Percentiles rank a stretch among this genome's conserved stretches.
These are phyloP conservation scores for Crossaster papposus DNA, from an alignment of 53 echinoderm and acorn worm genomes.

Conservation along the genomic window DNA sequence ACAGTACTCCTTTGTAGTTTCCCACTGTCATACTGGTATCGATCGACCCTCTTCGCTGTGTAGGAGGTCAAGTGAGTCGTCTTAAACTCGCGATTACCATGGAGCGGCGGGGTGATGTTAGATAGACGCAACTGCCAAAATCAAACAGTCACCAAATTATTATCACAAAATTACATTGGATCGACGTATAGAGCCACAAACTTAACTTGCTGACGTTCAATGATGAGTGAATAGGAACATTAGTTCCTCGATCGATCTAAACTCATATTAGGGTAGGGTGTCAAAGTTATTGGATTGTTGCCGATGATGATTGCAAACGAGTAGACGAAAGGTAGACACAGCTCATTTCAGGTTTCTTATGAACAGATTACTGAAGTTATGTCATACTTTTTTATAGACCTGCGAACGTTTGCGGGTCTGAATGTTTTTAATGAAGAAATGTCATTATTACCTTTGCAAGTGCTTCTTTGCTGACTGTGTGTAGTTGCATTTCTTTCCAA, in stretches of 20 bases:
- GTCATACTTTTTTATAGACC: too few species aligned
- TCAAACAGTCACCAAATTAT: too few species aligned
- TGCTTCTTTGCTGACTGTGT: slow-evolving; percentile 67
- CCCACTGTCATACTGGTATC: slow-evolving; percentile 83
- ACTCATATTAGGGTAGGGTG: too few species aligned
- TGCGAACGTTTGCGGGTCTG: too few species aligned
- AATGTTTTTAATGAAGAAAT: too few species aligned
- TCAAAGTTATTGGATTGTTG: too few species aligned
- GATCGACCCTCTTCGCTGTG: slow-evolving; percentile 69
- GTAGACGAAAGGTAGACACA: too few species aligned
- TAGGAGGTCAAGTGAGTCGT: slow-evolving; percentile 87
- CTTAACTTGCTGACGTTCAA: neutral
- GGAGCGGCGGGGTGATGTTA: slow-evolving; percentile 75
- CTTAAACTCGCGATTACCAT: slow-evolving; percentile 76
- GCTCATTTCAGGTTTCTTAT: too few species aligned
- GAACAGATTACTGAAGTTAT: too few species aligned
- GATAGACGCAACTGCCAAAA: slow-evolving; percentile 77
- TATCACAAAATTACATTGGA: neutral
- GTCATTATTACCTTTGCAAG: slow-evolving; percentile 73
- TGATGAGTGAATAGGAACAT: neutral
- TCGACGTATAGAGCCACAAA: neutral
- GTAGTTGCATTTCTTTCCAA: slow-evolving; percentile 48
- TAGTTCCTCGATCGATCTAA: too few species aligned
- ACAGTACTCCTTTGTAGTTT: slow-evolving; percentile 87
- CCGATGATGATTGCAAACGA: too few species aligned